Percentiles rank a stretch among this genome's conserved stretches.
Evolutionary conservation across 2,797 vertebrate species (phyloP).

Genomic region (Antennarius maculatus): DNA sequence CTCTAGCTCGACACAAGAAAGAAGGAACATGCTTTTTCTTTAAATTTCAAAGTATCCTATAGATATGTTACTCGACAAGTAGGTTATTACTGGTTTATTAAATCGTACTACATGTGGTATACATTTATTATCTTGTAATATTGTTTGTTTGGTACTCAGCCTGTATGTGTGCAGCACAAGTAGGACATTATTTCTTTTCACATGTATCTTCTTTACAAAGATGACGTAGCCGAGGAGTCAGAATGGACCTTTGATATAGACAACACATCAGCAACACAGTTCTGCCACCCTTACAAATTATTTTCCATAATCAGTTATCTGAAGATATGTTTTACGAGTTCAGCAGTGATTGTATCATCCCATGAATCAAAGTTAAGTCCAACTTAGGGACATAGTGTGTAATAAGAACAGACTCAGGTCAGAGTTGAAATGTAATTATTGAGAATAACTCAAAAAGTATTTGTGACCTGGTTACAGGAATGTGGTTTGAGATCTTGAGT

Average conservation of each 20-base stretch:
- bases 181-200: slow-evolving; percentile 19
- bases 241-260: slow-evolving; percentile 11
- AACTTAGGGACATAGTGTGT: no score
- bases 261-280: slow-evolving; percentile 29
- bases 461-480: slow-evolving; percentile 17
- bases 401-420: neutral
- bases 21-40: neutral
- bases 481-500: slow-evolving; percentile 28
- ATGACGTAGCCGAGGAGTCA: slow-evolving; percentile 17
- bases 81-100: slow-evolving; percentile 38
- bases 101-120: slow-evolving; percentile 31
- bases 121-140: slow-evolving; percentile 42
- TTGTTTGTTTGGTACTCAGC: slow-evolving; percentile 46
- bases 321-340: neutral
- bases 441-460: slow-evolving; percentile 2
- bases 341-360: neutral
- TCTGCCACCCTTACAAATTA: slow-evolving; percentile 6
- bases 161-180: slow-evolving; percentile 26
- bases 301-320: neutral
- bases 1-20: neutral
- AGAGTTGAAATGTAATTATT: slow-evolving; percentile 18
- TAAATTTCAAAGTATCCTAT: slow-evolving; percentile 1
- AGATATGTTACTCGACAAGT: slow-evolving; percentile 22
- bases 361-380: neutral
- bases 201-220: neutral